Evolutionary conservation across 2,113 vertebrate genomes (phyloP), one percentile per base, ranked within the genome.

Genomic region (Notechis scutatus): DNA sequence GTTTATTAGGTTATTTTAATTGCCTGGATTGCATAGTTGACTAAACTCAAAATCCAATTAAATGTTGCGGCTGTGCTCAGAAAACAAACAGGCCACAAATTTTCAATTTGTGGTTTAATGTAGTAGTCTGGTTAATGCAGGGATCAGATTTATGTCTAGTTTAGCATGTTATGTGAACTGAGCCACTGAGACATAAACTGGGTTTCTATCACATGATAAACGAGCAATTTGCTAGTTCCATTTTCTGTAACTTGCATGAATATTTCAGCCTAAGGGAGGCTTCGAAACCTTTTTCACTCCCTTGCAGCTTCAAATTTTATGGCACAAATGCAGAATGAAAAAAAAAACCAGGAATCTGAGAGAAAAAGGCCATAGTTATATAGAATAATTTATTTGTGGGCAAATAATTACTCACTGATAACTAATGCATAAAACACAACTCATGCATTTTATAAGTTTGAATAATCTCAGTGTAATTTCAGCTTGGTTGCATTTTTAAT

Each of bases 381-480:
- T 45, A 87, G 91, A 92, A 92, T 92, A 61, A 92, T 92, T 61
- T 47, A 92, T 87, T 34, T 50, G 91, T 87, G 91, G 85, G 10
- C 11, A 87, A 92, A 39, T 50, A 61, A 87, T 92, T 87, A 87
- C 87, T n/a, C 85, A 24, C 50, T 61, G 34, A 34, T 92, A 92
- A 92, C 34, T 61, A 92, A 87, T 81, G 85, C 47, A 56, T 87
- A 61, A 92, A 61, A 6, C 26, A 29, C 85, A 34, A 34, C 4
- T 21, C 2, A 4, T 24, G 56, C 56, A 39, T 87, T 64, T 9
- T 61, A 59, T 52, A 59, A 14, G 21, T 24, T 11, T n/a, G 10
- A 23, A 11, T 24, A 3, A 56, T 86, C 15, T 24, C 74, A 15
- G 29, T 2, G 29, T n/a, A 88, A 34, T 52, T 7, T 3, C 24